These are phyloP conservation scores for Pachypeltis micranthus DNA, from an alignment of 1,140 invertebrate genomes.

Conservation along the genomic window DNA sequence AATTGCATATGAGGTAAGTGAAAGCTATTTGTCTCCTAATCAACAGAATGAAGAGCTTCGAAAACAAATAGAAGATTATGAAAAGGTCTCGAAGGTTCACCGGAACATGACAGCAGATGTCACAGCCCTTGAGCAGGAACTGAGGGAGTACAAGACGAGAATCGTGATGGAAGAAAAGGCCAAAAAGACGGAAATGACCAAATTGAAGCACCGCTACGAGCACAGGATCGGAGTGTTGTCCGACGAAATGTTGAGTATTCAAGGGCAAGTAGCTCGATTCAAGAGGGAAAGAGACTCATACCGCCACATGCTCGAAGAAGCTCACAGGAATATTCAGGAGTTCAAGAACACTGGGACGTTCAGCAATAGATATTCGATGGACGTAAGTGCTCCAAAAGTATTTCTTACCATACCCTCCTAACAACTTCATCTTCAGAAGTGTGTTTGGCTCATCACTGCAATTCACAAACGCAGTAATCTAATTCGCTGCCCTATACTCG, in stretches of 20 bases:
- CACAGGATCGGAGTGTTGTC: constrained; percentile 70
- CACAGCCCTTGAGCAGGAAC: constrained; percentile 57
- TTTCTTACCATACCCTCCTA: neutral
- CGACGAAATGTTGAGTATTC: constrained; percentile 73
- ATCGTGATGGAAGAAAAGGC: constrained; percentile 64
- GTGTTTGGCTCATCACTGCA: no score
- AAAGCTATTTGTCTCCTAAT: no score
- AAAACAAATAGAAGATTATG: constrained; percentile 71
- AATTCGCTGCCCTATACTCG: no score
- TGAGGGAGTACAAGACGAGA: constrained; percentile 54
- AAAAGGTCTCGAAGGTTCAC: constrained; percentile 70
- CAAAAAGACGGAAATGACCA: constrained; percentile 69
- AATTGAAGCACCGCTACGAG: constrained; percentile 80
- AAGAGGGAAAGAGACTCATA: constrained; percentile 81
- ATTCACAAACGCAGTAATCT: no score
- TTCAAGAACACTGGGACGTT: constrained; percentile 40
- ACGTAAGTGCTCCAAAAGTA: neutral
- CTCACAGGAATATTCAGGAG: constrained; percentile 68
- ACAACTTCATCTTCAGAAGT: no score
- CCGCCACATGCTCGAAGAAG: constrained; percentile 78
- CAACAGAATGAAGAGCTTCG: constrained; percentile 63
- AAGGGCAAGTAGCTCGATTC: constrained; percentile 64
- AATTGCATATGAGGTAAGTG: no score
- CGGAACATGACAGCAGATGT: constrained; percentile 62
- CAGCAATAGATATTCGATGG: constrained; percentile 4